Base-by-base conservation (phyloP, 2,797 vertebrate genomes). In the Pachyuromys duprasi region DNA sequence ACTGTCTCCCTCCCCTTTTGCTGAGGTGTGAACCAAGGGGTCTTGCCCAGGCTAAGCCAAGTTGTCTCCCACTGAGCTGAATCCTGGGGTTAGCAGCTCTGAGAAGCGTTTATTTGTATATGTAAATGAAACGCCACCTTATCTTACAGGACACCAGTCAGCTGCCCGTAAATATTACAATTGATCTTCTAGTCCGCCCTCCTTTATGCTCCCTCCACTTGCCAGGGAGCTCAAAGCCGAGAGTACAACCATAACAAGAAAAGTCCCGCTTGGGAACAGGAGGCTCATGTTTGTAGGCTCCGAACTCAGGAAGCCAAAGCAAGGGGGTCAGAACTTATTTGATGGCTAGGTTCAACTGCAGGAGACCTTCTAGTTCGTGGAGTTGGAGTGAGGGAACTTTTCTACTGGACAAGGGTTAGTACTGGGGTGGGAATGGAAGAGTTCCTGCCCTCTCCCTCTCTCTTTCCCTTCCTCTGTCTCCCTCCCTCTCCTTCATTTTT, bases 171-270 rank as follows among this genome's bases (percentile, higher is more conserved):
- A 11, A 57, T 57, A 45, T 31, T 65, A 18, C 14, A 17, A 26
- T 26, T 28, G 11, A 14, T 88, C 55, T 94, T 94, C n/a, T 86
- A 20, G 45, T 93, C 69, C 60, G 14, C 14, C 33, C 42, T 55
- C 17, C 74, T 95, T 90, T 93, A 45, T 67, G 63, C 67, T 28
- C 86, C 65, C 70, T 62, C 65, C 62, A 33, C n/a, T 91, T 17
- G 28, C 14, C 9, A 45, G 53, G 49, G 72, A 87, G 86, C 74
- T 95, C 45, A 42, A 92, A 93, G 78, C 60, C 62, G 2, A 13
- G 39, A 57, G 12, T 33, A 8, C 31, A 80, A 14, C 22, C 42
- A 0, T 5, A 45, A 18, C 22, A 87, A 57, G 76, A 88, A 95
- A 90, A 53, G 18, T 62, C 53, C 28, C 45, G 9, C 5, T 28